phyloP scores from a whole-genome alignment of 2,113 vertebrate species.

The Otocyon megalotis region DNA sequence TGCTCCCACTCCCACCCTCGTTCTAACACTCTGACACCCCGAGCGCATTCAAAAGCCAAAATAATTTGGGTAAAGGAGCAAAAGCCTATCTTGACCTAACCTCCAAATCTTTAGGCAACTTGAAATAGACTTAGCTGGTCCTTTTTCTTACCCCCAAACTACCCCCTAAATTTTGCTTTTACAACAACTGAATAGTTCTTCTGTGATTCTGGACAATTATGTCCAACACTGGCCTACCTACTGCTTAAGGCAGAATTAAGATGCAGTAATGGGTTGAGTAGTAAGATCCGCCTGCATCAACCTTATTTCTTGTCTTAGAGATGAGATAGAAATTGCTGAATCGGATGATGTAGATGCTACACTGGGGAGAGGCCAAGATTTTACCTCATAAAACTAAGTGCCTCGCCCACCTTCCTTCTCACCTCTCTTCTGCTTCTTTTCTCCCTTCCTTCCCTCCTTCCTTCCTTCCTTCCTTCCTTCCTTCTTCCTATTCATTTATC shows the following conservation, averaged over 20 bases:
- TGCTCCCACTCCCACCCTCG: fast-evolving
- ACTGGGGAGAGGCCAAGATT: not conserved
- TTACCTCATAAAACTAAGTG: not conserved
- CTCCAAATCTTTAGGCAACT: not conserved
- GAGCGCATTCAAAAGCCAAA: not conserved
- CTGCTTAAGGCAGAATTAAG: slow-evolving; percentile 35
- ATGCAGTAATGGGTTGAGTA: not conserved
- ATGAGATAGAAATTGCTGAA: not conserved
- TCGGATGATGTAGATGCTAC: not conserved
- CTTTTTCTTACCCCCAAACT: not conserved
- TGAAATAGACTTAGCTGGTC: not conserved
- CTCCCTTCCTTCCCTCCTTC: too few relatives aligned
- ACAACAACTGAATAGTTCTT: not conserved
- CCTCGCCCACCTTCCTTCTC: too few relatives aligned
- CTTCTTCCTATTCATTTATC: not conserved
- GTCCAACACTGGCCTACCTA: not conserved
- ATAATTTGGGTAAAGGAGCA: not conserved
- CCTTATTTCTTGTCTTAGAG: slow-evolving; percentile 41
- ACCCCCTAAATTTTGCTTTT: not conserved
- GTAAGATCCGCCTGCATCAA: not conserved
- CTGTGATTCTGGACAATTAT: not conserved
- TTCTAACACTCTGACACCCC: not conserved
- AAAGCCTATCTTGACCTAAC: not conserved
- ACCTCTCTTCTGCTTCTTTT: not conserved
- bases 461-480: not conserved